Evolutionary conservation across 2,888 invertebrate species (phyloP), one percentile per base, ranked within the genome.

Genomic region (Ophion obscuratus): DNA sequence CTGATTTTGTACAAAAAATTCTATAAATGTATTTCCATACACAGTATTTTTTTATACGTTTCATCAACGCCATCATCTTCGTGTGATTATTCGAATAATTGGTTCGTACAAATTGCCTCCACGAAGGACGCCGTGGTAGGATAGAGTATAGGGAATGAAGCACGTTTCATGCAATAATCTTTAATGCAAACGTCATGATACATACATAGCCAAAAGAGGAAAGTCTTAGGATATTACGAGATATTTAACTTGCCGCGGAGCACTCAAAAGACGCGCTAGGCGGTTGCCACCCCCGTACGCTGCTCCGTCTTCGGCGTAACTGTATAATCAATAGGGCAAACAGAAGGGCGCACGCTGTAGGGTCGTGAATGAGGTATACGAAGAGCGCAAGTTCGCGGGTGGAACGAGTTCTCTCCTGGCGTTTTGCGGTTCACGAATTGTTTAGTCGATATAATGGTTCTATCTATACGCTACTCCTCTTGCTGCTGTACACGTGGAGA

Each of bases 281-380:
- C 74, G 74, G 36, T 40, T 40, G 75, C 67, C 67, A 47, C 47
- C 62, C 62, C n/a, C 20, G 53, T 10, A 53, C 59, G 64, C 79
- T 64, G 70, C 73, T 88, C 88, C 86, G 86, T 53, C 86, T 87
- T 83, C 85, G 87, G 87, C 89, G 88, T 90, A 90, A 89, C 91
- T 90, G 90, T 89, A 89, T 90, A 90, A 91, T 91, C 91, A 88
- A 91, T 90, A 90, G 89, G 89, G 90, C 88, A 91, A 90, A 91
- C 90, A 90, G 88, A 88, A 90, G 89, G 90, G 90, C 89, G 90
- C 85, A 84, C 89, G 87, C 87, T 87, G 87, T 81, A 85, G 87
- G 88, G 87, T 82, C 79, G 78, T 71, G 80, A 85, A 78, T 71
- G 77, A 68, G 84, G 70, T 70, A 85, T 82, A 82, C 80, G 83